These are phyloP conservation scores for Eurois occulta DNA, from an alignment of 2,888 invertebrate genomes.

Conservation along the genomic window DNA sequence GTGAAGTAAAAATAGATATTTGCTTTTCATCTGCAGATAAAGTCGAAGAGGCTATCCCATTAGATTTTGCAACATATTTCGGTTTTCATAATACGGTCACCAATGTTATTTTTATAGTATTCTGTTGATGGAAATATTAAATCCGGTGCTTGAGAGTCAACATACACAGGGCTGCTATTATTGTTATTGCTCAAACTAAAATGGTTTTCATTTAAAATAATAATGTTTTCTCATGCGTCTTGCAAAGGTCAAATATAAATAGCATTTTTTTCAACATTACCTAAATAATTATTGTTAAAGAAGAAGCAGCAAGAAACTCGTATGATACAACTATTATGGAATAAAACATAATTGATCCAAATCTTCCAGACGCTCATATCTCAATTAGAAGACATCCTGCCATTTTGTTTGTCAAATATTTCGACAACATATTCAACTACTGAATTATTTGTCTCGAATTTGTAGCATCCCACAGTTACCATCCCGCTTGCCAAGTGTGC, in stretches of 20 bases:
- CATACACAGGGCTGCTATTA: neutral
- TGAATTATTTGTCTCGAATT: slow-evolving; percentile 44
- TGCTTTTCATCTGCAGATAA: neutral
- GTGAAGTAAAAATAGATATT: slow-evolving; percentile 9
- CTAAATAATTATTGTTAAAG: neutral
- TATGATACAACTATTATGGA: neutral
- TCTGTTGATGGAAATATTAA: slow-evolving; percentile 1
- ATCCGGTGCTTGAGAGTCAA: neutral
- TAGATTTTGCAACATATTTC: neutral
- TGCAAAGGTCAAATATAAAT: slow-evolving; percentile 40
- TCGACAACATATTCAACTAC: slow-evolving; percentile 10
- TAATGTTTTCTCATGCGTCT: slow-evolving; percentile 7
- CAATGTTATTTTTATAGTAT: neutral
- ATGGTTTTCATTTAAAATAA: slow-evolving; percentile 35
- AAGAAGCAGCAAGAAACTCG: neutral
- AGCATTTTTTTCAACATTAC: neutral
- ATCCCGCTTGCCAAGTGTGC: slow-evolving; percentile 55
- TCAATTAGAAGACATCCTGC: slow-evolving; percentile 8
- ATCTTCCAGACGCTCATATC: neutral
- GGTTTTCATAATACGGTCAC: no score
- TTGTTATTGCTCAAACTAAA: slow-evolving; percentile 26
- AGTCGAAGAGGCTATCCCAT: neutral
- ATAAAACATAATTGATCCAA: neutral
- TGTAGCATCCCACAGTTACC: slow-evolving; percentile 37
- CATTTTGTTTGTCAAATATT: slow-evolving; percentile 17